A percentile compares a stretch with the other conserved stretches of the same genome.
phyloP scores from a whole-genome alignment of 1,140 invertebrate genomes.

The Globodera ellingtonae region DNA sequence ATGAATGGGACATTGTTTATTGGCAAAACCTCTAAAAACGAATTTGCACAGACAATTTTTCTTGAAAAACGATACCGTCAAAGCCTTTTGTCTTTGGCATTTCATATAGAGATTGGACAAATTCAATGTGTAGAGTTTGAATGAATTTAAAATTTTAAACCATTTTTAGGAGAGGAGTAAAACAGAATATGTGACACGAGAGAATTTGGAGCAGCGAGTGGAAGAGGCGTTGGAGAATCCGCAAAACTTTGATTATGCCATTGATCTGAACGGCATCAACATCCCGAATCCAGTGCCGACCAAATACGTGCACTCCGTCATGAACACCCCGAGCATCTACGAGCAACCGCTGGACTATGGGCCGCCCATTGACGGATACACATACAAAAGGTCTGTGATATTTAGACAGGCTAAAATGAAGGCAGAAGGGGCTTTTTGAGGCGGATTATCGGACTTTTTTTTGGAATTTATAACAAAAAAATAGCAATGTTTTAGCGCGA shows the following conservation, averaged over 20 bases:
- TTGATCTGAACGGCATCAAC: constrained; percentile 47
- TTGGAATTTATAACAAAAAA: not conserved
- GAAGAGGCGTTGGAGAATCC: constrained; percentile 47
- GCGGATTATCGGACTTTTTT: no score
- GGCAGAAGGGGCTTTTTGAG: no score
- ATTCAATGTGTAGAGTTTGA: not conserved
- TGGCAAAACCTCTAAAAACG: not conserved
- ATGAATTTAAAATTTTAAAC: not conserved
- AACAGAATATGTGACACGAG: constrained; percentile 47
- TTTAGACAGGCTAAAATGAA: no score
- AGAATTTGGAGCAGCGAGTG: constrained; percentile 47
- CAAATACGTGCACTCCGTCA: constrained; percentile 37
- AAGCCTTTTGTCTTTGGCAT: not conserved
- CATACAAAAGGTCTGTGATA: not conserved
- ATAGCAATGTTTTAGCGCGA: no score
- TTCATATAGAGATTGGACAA: not conserved
- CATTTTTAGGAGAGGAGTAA: constrained; percentile 50
- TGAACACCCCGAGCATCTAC: not conserved
- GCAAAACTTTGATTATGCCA: constrained; percentile 46
- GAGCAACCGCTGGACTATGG: not conserved
- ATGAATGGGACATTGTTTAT: not conserved
- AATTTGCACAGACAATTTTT: no score
- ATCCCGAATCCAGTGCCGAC: constrained; percentile 30
- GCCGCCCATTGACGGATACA: not conserved
- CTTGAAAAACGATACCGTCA: no score